Base-by-base conservation (phyloP, 2,113 vertebrate species). In the Ceyx margarethae region DNA sequence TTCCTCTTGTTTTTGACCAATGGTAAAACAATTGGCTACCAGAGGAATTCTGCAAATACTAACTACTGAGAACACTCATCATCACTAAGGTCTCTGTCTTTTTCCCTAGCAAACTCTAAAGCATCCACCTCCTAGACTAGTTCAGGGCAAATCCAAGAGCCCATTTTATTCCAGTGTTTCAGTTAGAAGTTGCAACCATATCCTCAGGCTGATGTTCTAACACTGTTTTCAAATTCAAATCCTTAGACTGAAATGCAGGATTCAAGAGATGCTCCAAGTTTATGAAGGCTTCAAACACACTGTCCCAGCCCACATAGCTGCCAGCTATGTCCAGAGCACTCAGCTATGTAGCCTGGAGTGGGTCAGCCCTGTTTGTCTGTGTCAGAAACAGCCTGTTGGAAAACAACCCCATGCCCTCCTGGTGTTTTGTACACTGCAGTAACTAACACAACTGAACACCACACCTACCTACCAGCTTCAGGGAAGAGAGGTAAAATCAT, bases 401-500 rank as follows among this genome's bases (percentile, higher is more conserved):
- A 74, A 82, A 76, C 3, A 76, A 40, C n/a, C 35, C 29, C 15
- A 5, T 64, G 53, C 43, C 57, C 72, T 62, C 43, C 40, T n/a
- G 43, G 23, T 23, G 37, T 56, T 81, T 53, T 77, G 61, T 61
- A 21, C 42, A 28, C n/a, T 66, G 66, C 35, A 84, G 33, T 43
- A 87, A 74, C 28, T 11, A 69, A 67, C 35, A 67, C 60, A 84
- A 10, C 28, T 26, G 66, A 87, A 69, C 37, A 42, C 19, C 67
- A 56, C 43, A 54, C 18, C 48, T 46, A 31, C 40, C 66, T 50
- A 23, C 54, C 33, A 62, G 57, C 84, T 71, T 40, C 65, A 64
- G 77, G 50, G 64, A 83, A 85, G 35, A 84, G 19, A 53, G 46
- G 35, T 91, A 54, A 80, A 86, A 84, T 58, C 60, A 83, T 62